These are phyloP conservation scores for Agrochola lychnidis DNA, from an alignment of 2,888 invertebrate genomes.

Conservation along the genomic window DNA sequence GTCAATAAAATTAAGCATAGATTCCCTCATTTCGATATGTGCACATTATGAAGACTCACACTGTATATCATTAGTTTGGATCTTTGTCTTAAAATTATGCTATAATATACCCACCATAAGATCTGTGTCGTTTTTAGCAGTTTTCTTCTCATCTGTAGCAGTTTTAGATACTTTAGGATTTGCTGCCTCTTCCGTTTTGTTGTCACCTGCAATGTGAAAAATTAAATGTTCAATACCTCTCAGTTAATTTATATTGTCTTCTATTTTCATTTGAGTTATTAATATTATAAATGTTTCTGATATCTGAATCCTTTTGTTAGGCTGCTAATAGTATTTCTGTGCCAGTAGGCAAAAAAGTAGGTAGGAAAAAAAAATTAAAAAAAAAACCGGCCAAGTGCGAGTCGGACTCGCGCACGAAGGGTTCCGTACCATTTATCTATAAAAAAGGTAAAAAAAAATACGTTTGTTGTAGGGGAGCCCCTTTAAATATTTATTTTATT, in stretches of 20 bases:
- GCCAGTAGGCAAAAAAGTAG: no score
- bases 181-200: conserved; percentile 78
- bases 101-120: conserved; percentile 91
- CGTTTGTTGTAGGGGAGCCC: no score
- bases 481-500: no score
- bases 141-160: conserved; percentile 90
- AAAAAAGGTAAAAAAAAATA: no score
- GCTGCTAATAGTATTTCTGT: not conserved
- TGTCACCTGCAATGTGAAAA: conserved; percentile 75
- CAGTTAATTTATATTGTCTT: not conserved
- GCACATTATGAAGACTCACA: no score
- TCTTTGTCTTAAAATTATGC: not conserved
- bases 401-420: no score
- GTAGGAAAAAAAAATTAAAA: no score
- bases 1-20: no score
- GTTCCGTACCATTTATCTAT: no score
- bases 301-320: not conserved
- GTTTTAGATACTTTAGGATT: conserved; percentile 86
- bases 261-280: not conserved
- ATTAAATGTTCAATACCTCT: not conserved
- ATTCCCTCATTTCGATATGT: no score
- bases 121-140: conserved; percentile 91
- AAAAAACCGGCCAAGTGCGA: no score
- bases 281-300: not conserved
- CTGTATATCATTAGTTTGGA: no score